phyloP scores from a whole-genome alignment of 2,797 vertebrate species.

The Microhierax caerulescens region DNA sequence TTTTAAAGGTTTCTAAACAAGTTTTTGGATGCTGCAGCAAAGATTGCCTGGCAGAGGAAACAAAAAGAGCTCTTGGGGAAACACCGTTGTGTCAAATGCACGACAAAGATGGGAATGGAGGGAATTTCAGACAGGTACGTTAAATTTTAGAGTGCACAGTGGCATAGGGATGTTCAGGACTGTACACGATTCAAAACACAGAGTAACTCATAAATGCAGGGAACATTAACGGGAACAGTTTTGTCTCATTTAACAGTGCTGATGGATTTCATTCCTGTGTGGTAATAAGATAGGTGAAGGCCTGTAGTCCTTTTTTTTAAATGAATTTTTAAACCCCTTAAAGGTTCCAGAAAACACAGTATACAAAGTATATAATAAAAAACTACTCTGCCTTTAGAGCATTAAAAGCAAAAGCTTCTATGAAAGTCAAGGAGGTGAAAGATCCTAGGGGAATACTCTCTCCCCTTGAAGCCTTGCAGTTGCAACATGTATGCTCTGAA shows the following conservation, averaged over 20 bases:
- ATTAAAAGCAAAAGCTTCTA: background rate
- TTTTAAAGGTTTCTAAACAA: background rate
- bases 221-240: conserved; percentile 17
- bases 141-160: background rate
- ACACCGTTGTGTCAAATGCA: background rate
- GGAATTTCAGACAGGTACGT: conserved; percentile 17
- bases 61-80: background rate
- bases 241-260: conserved; percentile 4
- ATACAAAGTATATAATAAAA: background rate
- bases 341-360: background rate
- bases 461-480: background rate
- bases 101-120: background rate
- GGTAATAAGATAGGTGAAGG: background rate
- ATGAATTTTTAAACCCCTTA: conserved; percentile 9
- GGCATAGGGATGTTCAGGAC: background rate
- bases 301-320: background rate
- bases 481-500: background rate
- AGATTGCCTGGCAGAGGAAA: background rate
- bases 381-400: background rate
- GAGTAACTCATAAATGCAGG: conserved; percentile 43
- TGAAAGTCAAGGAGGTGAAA: conserved; percentile 4
- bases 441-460: background rate
- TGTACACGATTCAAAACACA: background rate
- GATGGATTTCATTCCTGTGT: background rate
- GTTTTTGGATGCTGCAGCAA: background rate